A percentile compares a stretch with the other conserved stretches of the same genome.
Evolutionary conservation across 2,888 invertebrate genomes (phyloP).

Genomic region (Tipula unca): DNA sequence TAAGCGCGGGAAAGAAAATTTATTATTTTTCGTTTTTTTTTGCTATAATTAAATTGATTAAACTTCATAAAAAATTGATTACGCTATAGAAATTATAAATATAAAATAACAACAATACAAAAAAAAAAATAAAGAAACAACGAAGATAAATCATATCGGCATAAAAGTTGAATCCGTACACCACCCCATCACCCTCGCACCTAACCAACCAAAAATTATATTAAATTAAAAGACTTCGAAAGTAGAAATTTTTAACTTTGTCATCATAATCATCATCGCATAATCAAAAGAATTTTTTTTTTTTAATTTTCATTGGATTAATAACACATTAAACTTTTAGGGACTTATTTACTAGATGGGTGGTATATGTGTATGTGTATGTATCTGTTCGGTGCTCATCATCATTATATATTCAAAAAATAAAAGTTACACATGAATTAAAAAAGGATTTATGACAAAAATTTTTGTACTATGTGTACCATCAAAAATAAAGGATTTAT

Average conservation of each 20-base stretch:
- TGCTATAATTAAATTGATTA: not conserved
- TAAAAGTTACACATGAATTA: constrained; percentile 8
- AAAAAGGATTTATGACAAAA: not conserved
- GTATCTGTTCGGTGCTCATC: not conserved
- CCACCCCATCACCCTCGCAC: not conserved
- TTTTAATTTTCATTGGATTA: constrained; percentile 14
- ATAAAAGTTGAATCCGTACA: not conserved
- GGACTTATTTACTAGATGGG: not conserved
- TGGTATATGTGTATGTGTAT: not conserved
- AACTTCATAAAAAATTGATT: constrained; percentile 3
- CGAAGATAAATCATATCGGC: not conserved
- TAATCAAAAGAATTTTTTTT: not conserved
- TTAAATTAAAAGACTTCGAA: not conserved
- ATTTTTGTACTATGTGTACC: not conserved
- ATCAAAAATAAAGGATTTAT: constrained; percentile 14
- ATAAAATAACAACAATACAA: not conserved
- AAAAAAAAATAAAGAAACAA: not conserved
- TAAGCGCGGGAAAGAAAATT: not conserved
- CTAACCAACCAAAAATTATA: not conserved
- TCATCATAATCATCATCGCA: not conserved
- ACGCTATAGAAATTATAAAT: not conserved
- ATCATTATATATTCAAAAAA: not conserved
- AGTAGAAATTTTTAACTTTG: not conserved
- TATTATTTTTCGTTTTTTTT: not conserved
- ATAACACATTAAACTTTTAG: constrained; percentile 14